phyloP scores from a whole-genome alignment of 2,888 invertebrate genomes.

The Clitarchus hookeri region DNA sequence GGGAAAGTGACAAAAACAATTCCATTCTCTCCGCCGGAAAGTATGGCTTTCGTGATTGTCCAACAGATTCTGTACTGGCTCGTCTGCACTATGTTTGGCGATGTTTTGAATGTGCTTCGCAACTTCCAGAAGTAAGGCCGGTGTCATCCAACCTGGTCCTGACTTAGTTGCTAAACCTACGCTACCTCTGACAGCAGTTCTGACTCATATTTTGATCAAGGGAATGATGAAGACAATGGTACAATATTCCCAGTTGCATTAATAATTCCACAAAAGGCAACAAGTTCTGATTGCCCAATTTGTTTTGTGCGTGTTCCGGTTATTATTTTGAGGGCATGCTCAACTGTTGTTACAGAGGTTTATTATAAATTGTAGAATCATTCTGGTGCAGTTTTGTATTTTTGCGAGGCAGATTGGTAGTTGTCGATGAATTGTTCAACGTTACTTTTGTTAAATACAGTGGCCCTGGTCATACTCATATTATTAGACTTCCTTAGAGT shows the following conservation, averaged over 20 bases:
- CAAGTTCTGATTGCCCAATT: conserved; percentile 49
- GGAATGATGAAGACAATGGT: background rate
- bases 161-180: conserved; percentile 45
- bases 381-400: conserved; percentile 38
- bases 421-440: conserved; percentile 46
- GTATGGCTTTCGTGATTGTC: conserved; percentile 50
- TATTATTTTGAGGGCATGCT: conserved; percentile 44
- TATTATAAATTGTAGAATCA: conserved; percentile 46
- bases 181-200: conserved; percentile 46
- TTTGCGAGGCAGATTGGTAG: conserved; percentile 34
- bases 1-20: conserved; percentile 49
- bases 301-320: conserved; percentile 46
- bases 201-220: background rate
- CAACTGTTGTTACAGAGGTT: conserved; percentile 45
- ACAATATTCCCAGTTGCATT: conserved; percentile 20
- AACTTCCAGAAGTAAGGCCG: conserved; percentile 45
- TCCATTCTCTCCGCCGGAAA: conserved; percentile 50
- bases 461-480: conserved; percentile 44
- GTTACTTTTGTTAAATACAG: conserved; percentile 45
- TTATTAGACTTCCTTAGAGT: conserved; percentile 46
- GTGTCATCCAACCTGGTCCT: conserved; percentile 47
- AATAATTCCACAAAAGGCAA: conserved; percentile 45
- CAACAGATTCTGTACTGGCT: conserved; percentile 45
- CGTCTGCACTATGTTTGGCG: conserved; percentile 41
- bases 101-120: conserved; percentile 46